Evolutionary conservation across 2,797 vertebrate species (phyloP), one percentile per base, ranked within the genome.

Genomic region (Caiman crocodilus): DNA sequence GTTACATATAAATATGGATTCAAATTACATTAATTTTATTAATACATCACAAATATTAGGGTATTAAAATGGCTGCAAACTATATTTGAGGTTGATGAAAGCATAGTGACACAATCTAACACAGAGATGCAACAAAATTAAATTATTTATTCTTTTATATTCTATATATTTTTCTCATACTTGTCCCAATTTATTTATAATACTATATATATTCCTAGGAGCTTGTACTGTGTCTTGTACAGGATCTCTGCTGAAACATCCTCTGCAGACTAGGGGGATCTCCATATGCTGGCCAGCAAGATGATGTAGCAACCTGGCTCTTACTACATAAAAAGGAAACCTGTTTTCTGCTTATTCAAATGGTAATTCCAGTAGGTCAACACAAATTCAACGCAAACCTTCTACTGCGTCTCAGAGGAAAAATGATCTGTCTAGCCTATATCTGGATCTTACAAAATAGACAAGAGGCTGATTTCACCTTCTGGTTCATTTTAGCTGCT

Each of bases 361-460:
- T 1, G 17, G 63, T 26, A 79, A 82, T 16, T 78, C 57, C 0
- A 61, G 35, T 6, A 71, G 74, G 65, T 35, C 18, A 60, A 15
- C 78, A 23, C 16, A 61, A 3, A 0, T 30, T 61, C 57, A 26
- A 23, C 67, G 16, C 8, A 20, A 61, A 57, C 61, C 35, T 61
- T 3, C 1, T 2, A n/a, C 1, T 2, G 4, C 5, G 57, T 32
- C 81, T 87, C 8, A n/a, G 4, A 2, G 1, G 4, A 28, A 18
- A 69, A 9, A 18, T 79, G 26, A 9, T 0, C 1, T 63, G 60
- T 28, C 11, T 2, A 13, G 60, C 15, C 15, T 61, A 0, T 7
- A 64, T 4, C 71, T 71, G 6, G 30, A 11, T 5, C 20, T 63
- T 60, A 58, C 4, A 28, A 50, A 87, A 57, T 8, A 64, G n/a